These are phyloP conservation scores for Ptychadena robeensis DNA, from an alignment of 2,797 vertebrate species.

Conservation along the genomic window DNA sequence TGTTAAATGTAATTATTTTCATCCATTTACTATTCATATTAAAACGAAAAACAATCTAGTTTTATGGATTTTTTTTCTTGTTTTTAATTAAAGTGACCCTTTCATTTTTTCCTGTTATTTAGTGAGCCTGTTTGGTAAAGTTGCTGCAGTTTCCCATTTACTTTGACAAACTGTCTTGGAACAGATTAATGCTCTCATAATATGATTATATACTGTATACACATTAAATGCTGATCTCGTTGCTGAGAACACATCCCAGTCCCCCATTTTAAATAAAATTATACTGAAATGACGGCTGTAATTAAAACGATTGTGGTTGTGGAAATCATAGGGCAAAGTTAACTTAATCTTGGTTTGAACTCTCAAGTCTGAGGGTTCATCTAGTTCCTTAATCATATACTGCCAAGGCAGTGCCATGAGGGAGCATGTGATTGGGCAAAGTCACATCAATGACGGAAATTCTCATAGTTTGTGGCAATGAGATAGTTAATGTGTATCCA, in stretches of 20 bases:
- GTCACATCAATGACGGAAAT: too few relatives aligned
- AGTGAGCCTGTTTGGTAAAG: not conserved
- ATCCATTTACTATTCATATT: constrained; percentile 39
- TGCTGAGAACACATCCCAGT: not conserved
- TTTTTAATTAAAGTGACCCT: constrained; percentile 48
- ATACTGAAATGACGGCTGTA: not conserved
- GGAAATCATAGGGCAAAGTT: too few relatives aligned
- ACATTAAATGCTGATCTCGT: not conserved
- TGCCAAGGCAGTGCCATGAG: too few relatives aligned
- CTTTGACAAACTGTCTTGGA: not conserved
- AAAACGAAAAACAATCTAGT: constrained; percentile 40
- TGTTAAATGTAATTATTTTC: constrained; percentile 44
- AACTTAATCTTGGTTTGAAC: too few relatives aligned
- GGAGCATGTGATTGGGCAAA: too few relatives aligned
- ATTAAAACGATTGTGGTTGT: too few relatives aligned
- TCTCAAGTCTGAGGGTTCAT: too few relatives aligned
- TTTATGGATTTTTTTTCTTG: constrained; percentile 40
- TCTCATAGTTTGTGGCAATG: too few relatives aligned
- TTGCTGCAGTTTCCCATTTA: constrained; percentile 21
- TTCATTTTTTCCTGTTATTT: constrained; percentile 11
- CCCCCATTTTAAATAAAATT: not conserved
- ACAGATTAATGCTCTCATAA: constrained; percentile 14
- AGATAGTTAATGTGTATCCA: too few relatives aligned
- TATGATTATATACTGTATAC: constrained; percentile 16
- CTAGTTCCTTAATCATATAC: too few relatives aligned